Conservation (phyloP, 64 coral and sea anemone genomes). For the Platygyra sinensis region DNA sequence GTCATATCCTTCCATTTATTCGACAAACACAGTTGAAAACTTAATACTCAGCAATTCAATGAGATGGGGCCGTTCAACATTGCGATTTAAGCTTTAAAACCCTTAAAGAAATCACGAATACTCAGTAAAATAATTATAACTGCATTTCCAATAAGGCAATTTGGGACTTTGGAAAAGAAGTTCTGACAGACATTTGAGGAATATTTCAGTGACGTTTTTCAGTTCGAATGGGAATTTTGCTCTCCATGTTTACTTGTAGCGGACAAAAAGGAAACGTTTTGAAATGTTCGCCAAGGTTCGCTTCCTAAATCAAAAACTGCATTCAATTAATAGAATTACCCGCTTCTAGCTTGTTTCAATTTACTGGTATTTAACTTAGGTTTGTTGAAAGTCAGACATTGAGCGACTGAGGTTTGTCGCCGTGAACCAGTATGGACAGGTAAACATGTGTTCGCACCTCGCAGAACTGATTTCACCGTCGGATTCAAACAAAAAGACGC, state of each 20-base stretch:
- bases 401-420: neutral
- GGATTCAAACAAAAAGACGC: neutral
- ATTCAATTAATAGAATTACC: neutral
- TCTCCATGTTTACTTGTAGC: no score
- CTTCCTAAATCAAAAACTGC: neutral
- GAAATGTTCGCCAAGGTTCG: neutral
- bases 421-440: neutral
- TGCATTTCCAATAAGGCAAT: no score
- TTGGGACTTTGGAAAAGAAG: no score
- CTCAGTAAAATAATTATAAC: no score
- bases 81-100: no score
- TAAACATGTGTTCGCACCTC: neutral
- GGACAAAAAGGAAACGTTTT: no score
- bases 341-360: constrained; percentile 30
- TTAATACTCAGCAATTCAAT: neutral
- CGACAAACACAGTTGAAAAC: neutral
- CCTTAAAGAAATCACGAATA: no score
- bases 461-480: neutral
- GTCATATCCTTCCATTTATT: neutral
- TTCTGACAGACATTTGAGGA: no score
- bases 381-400: constrained; percentile 12
- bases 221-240: no score
- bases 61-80: no score
- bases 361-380: neutral
- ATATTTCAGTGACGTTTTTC: no score